Evolutionary conservation across 2,113 vertebrate genomes (phyloP), one percentile per base, ranked within the genome.

Genomic region (Odocoileus hemionus): DNA sequence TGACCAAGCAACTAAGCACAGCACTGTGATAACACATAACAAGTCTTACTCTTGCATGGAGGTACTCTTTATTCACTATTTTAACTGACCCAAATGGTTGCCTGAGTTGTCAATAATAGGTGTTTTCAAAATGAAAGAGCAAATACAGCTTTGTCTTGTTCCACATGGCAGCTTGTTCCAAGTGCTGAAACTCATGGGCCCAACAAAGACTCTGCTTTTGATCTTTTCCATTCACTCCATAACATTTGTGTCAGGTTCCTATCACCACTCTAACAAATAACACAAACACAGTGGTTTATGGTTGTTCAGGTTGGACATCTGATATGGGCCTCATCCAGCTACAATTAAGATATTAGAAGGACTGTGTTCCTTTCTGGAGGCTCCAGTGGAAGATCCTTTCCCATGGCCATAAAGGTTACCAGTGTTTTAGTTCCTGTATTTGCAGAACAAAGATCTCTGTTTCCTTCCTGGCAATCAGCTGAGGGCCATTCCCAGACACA

Each of bases 61-160:
- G 54, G 58, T 93, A 91, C 36, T 85, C 88, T 95, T 95, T 57
- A 61, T 39, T 94, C 16, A 76, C 78, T 78, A 74, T 94, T 95
- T 97, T 85, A 90, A 80, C 39, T 57, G 86, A 89, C 60, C 86
- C 83, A n/a, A 30, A 87, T 57, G 21, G 79, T 89, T 96, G 84
- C 58, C 90, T 88, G 60, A 79, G 88, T 57, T 58, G 36, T 91
- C 45, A 30, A 7, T 86, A 89, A 87, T 55, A 43, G 33, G 23
- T 47, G 54, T 87, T 95, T 92, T 70, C 17, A 33, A 92, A 86
- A 54, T 26, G 13, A 30, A 61, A 96, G 25, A 80, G n/a, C 80
- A 88, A 92, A 87, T n/a, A 7, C 23, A 89, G 64, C 23, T 43
- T 78, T 36, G 45, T 25, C 79, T 92, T 64, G 70, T 30, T 91